Evolutionary conservation across 2,113 vertebrate species (phyloP), one percentile per base, ranked within the genome.

Genomic region (Dasyurus viverrinus): DNA sequence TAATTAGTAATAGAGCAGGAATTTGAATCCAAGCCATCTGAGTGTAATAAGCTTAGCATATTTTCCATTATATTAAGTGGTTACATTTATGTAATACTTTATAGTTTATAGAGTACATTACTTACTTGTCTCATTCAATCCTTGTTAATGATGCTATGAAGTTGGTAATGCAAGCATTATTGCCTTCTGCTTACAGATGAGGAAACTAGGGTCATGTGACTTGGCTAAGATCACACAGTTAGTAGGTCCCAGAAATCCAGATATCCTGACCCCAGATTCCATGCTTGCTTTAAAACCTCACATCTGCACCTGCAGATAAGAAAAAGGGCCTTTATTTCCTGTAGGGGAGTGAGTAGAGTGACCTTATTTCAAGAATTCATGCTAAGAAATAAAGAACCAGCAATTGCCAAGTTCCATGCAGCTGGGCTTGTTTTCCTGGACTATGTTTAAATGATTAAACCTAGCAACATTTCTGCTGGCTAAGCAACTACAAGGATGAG

Each of bases 371-470:
- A 89, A 53, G 25, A 11, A 8, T 36, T 76, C 55, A 76, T 90
- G 89, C 94, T 55, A 1, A 54, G 91, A 46, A 16, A 30, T 22
- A 0, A 24, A 50, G 60, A 55, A 53, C 50, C 89, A 10, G 42
- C 1, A 19, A 26, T 91, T 93, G 53, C 57, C 42, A 23, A 92
- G 89, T 46, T 25, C 93, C 12, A 8, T 0, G 26, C 27, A 24
- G 93, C 46, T 3, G 42, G 91, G 54, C 89, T 94, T 94, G 91
- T 57, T 93, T 95, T 93, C 94, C 92, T 89, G 50, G 53, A 91
- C 92, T 76, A 90, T 50, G n/a, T 12, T 60, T 89, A 90, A 60
- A 36, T 0, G 19, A 94, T 96, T 68, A 89, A 68, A n/a, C 68
- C 89, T 46, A 26, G 92, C 25, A 90, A 84, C 54, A 53, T 52